phyloP scores from a whole-genome alignment of 1,140 invertebrate species.

The Monochamus saltuarius region DNA sequence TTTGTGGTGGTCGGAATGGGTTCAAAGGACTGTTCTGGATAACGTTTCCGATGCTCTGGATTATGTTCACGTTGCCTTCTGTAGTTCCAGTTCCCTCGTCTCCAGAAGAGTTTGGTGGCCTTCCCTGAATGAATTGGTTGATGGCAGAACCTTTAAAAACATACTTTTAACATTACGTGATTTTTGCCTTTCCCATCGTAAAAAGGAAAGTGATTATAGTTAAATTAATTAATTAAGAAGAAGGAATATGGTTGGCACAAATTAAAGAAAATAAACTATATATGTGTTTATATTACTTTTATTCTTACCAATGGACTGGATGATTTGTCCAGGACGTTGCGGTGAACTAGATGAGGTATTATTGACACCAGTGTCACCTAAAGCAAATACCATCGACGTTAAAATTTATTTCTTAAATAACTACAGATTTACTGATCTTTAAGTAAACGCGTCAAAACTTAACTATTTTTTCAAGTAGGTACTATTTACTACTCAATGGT shows the following conservation, averaged over 20 bases:
- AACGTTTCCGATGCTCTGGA: slow-evolving; percentile 9
- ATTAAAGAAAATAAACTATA: background rate
- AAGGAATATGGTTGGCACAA: background rate
- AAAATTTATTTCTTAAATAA: background rate
- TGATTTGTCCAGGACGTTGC: slow-evolving; percentile 1
- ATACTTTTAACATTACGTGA: background rate
- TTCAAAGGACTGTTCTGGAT: slow-evolving; percentile 15
- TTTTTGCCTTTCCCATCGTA: background rate
- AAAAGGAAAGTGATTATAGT: too few relatives aligned
- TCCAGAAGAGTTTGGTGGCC: background rate
- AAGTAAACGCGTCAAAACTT: background rate
- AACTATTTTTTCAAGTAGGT: background rate
- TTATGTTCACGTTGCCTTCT: background rate
- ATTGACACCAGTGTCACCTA: background rate
- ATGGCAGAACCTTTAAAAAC: slow-evolving; percentile 7
- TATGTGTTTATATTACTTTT: background rate
- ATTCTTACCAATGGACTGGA: slow-evolving; percentile 1
- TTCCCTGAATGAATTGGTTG: slow-evolving; percentile 10
- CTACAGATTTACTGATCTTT: background rate
- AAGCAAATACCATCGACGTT: background rate
- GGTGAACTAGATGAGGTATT: background rate
- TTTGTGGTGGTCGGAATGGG: slow-evolving; percentile 9
- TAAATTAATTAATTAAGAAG: too few relatives aligned
- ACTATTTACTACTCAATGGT: background rate
- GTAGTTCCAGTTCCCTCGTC: background rate